A percentile compares a stretch with the other conserved stretches of the same genome.
Evolutionary conservation across 2,113 vertebrate genomes (phyloP).

Genomic region (Megaceryle maxima): DNA sequence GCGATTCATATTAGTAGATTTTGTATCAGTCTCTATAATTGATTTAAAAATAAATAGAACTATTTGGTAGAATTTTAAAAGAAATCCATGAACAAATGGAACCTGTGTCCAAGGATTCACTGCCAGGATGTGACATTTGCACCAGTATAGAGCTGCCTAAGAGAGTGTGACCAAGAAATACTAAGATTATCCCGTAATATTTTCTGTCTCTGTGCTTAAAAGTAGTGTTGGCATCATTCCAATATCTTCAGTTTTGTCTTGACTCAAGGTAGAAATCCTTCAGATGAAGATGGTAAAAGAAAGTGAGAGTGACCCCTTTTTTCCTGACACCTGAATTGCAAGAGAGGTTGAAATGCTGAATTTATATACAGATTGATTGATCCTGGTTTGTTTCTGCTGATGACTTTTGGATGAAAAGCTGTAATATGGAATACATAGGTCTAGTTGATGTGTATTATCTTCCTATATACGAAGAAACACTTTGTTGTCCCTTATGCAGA

Average conservation of each 20-base stretch:
- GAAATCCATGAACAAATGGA: neutral
- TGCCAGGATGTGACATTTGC: constrained; percentile 26
- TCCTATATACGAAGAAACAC: neutral
- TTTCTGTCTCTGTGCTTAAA: constrained; percentile 41
- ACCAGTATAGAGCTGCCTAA: neutral
- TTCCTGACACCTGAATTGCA: neutral
- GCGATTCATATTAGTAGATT: neutral
- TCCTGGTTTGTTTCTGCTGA: neutral
- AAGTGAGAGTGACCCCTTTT: neutral
- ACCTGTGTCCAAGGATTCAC: neutral
- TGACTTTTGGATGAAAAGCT: neutral
- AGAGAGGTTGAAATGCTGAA: neutral
- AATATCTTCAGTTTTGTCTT: neutral
- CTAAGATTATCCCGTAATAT: constrained; percentile 31
- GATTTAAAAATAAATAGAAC: neutral
- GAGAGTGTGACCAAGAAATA: constrained; percentile 40
- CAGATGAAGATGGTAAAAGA: neutral
- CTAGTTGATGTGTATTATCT: neutral
- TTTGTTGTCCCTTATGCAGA: neutral
- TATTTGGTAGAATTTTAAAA: constrained; percentile 11
- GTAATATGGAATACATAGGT: neutral
- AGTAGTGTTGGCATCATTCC: constrained; percentile 41
- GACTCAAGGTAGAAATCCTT: neutral
- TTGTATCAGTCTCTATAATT: neutral
- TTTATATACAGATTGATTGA: neutral